These are phyloP conservation scores for Plebejus anna DNA, from an alignment of 2,888 invertebrate genomes.

Conservation along the genomic window DNA sequence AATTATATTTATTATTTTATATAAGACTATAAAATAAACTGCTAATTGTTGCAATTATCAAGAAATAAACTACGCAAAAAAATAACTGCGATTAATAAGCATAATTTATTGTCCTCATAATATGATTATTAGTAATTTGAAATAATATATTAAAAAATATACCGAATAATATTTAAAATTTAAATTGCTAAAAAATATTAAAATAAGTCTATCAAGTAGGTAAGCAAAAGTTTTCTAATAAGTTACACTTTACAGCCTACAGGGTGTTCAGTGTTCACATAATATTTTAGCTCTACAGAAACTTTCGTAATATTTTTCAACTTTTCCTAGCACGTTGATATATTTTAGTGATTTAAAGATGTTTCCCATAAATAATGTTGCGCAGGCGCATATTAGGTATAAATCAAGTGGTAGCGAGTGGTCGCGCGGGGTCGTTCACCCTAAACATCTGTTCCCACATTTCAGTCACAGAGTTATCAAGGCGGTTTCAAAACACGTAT, in stretches of 20 bases:
- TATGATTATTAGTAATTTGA: neutral
- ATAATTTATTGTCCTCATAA: conserved; percentile 31
- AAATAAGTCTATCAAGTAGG: too few relatives aligned
- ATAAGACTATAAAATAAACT: conserved; percentile 27
- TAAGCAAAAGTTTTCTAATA: too few relatives aligned
- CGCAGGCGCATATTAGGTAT: conserved; percentile 53
- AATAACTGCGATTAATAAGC: neutral
- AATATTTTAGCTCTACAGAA: neutral
- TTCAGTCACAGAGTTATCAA: conserved; percentile 65
- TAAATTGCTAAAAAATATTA: too few relatives aligned
- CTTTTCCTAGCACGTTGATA: conserved; percentile 18
- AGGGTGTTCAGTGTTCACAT: neutral
- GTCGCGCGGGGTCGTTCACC: conserved; percentile 63
- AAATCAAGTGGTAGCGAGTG: conserved; percentile 52
- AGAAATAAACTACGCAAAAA: conserved; percentile 8
- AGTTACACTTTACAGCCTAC: neutral
- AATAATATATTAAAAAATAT: neutral
- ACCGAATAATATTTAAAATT: too few relatives aligned
- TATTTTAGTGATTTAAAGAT: conserved; percentile 42
- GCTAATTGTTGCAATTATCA: conserved; percentile 28
- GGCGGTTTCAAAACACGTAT: conserved; percentile 41
- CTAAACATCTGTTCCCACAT: conserved; percentile 74
- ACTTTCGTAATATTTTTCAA: neutral
- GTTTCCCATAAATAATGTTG: conserved; percentile 45
- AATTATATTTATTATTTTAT: conserved; percentile 24